Evolutionary conservation across 2,888 invertebrate species (phyloP), one percentile per base, ranked within the genome.

Genomic region (Cryptocephalus moraei): DNA sequence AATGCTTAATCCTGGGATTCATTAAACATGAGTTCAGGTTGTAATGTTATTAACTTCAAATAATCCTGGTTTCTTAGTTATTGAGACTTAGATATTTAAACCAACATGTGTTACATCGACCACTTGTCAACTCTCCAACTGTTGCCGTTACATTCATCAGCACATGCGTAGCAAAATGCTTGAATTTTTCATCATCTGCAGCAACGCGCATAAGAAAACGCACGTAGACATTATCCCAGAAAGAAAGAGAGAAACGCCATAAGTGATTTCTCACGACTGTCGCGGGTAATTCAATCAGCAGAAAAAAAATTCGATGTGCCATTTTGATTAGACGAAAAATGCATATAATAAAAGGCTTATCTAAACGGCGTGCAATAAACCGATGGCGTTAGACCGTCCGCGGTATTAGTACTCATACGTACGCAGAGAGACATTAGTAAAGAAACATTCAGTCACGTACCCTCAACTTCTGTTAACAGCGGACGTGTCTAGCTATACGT

Each of bases 401-500:
- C 52, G 43, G 11, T 36, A n/a, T n/a, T 12, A 36, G 12, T 11
- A n/a, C 36, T 11, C 36, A 36, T 45, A 49, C 43, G 45, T 39
- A 43, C 46, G 39, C 47, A 51, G 40, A 47, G 44, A 51, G 47
- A 49, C 49, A 47, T 52, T 52, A 50, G 12, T n/a, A 36, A 36
- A 36, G 36, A 36, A 36, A 36, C 36, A 59, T 59, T 58, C 56
- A 53, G 56, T 59, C 59, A 58, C 57, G 59, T 58, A 49, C 47
- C 48, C 33, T 44, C 49, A 54, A 59, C 59, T 59, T 57, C 57
- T 57, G 61, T 62, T 61, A 62, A 60, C 59, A 59, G 56, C 54
- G 56, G 49, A 62, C 63, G 60, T 61, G 62, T 57, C 52, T 55
- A 54, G 55, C 60, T 58, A 60, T 61, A 61, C 55, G 53, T 61